Conservation (phyloP, 2,888 invertebrate species). For the Acronicta psi region DNA sequence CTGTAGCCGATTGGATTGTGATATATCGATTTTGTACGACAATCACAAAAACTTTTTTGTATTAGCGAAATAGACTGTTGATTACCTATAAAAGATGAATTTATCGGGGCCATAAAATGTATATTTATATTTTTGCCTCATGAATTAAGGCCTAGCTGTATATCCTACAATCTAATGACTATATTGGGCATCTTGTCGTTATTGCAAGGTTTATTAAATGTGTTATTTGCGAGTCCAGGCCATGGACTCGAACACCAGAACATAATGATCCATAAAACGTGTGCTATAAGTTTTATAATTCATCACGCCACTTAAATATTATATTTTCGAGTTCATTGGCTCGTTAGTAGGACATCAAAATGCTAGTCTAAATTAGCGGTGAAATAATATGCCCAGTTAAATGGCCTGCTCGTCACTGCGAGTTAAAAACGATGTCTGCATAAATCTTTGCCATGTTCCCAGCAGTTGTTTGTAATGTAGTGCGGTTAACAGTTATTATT, state of each 20-base stretch:
- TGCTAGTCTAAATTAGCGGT: slow-evolving; percentile 55
- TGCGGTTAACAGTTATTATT: slow-evolving; percentile 51
- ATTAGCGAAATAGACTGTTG: slow-evolving; percentile 52
- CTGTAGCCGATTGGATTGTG: slow-evolving; percentile 59
- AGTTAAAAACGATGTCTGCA: slow-evolving; percentile 25
- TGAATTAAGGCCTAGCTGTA: slow-evolving; percentile 29
- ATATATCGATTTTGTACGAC: slow-evolving; percentile 63
- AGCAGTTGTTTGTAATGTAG: slow-evolving; percentile 52
- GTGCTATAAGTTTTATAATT: slow-evolving; percentile 18
- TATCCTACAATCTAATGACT: slow-evolving; percentile 16
- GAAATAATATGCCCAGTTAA: slow-evolving; percentile 18
- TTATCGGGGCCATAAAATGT: slow-evolving; percentile 53
- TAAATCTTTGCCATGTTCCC: slow-evolving; percentile 53
- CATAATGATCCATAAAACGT: slow-evolving; percentile 17
- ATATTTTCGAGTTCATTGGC: slow-evolving; percentile 21
- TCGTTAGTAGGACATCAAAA: slow-evolving; percentile 29
- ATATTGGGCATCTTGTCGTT: slow-evolving; percentile 14
- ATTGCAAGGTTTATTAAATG: slow-evolving; percentile 27
- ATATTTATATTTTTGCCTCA: slow-evolving; percentile 47
- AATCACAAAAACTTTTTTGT: slow-evolving; percentile 52
- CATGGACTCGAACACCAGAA: slow-evolving; percentile 11
- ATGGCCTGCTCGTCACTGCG: slow-evolving; percentile 19
- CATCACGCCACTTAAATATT: slow-evolving; percentile 11
- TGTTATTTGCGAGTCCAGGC: slow-evolving; percentile 11
- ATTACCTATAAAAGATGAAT: slow-evolving; percentile 40